Conservation (phyloP, 2,113 vertebrate genomes). For the Zeus faber region DNA sequence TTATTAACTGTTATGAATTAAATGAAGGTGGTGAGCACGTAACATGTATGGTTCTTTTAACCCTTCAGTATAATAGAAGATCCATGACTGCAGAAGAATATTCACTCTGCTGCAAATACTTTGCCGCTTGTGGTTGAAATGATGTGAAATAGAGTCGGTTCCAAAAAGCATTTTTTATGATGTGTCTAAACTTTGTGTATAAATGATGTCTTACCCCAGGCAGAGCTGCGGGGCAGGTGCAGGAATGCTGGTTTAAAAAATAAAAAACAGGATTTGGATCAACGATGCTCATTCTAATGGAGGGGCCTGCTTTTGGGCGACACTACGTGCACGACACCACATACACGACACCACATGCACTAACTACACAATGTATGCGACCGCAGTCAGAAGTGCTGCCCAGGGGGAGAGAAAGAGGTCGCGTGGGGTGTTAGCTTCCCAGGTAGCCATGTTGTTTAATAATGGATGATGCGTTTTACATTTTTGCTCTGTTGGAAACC, state of each 20-base stretch:
- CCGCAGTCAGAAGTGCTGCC: constrained; percentile 10
- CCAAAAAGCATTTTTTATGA: constrained; percentile 59
- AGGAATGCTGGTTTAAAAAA: constrained; percentile 31
- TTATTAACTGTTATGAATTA: too few relatives aligned
- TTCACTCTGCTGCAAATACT: neutral
- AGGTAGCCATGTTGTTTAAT: constrained; percentile 43
- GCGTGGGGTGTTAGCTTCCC: constrained; percentile 41
- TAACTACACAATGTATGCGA: too few relatives aligned
- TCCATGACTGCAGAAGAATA: neutral
- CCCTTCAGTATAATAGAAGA: too few relatives aligned
- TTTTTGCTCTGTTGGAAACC: constrained; percentile 41
- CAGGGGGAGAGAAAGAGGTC: constrained; percentile 24
- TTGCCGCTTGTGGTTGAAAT: constrained; percentile 9
- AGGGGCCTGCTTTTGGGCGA: too few relatives aligned
- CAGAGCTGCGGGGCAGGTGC: constrained; percentile 33
- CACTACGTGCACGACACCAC: too few relatives aligned
- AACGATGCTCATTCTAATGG: too few relatives aligned
- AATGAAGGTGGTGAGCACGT: too few relatives aligned
- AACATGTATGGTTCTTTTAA: constrained; percentile 35
- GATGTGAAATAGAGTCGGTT: constrained; percentile 15
- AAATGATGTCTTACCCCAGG: constrained; percentile 42
- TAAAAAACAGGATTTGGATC: constrained; percentile 11
- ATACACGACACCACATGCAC: too few relatives aligned
- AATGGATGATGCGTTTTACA: constrained; percentile 53
- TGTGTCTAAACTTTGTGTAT: constrained; percentile 22